These are phyloP conservation scores for Perca fluviatilis DNA, from an alignment of 2,113 vertebrate species.

Conservation along the genomic window DNA sequence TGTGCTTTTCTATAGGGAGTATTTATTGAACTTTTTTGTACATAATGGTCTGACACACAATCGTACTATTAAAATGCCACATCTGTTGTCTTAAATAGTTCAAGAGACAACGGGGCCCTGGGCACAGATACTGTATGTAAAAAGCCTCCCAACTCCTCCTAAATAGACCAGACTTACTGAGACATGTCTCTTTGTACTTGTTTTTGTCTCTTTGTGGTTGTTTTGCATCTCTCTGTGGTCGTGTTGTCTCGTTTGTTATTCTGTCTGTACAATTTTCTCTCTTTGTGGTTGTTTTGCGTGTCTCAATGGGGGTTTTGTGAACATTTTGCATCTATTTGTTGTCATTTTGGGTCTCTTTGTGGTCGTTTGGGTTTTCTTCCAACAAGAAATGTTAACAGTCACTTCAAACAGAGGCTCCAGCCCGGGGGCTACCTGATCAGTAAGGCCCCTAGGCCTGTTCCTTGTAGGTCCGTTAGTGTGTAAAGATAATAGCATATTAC, in stretches of 20 bases:
- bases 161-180: background rate
- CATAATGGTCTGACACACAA: too few relatives aligned
- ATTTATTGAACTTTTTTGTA: background rate
- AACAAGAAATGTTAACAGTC: background rate
- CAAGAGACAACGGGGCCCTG: background rate
- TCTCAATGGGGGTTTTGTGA: background rate
- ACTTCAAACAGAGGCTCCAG: background rate
- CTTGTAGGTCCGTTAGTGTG: too few relatives aligned
- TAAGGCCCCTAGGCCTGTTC: background rate
- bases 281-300: background rate
- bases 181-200: background rate
- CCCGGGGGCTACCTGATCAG: too few relatives aligned
- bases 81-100: background rate
- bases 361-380: background rate
- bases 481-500: background rate
- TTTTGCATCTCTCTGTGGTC: background rate
- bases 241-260: too few relatives aligned
- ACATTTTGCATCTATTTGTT: background rate
- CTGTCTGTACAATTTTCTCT: too few relatives aligned
- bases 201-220: background rate
- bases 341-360: too few relatives aligned
- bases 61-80: too few relatives aligned
- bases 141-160: too few relatives aligned
- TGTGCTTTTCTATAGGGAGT: background rate
- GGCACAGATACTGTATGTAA: background rate